Evolutionary conservation across 2,797 vertebrate species (phyloP).

Genomic region (Gobio occitaniae): DNA sequence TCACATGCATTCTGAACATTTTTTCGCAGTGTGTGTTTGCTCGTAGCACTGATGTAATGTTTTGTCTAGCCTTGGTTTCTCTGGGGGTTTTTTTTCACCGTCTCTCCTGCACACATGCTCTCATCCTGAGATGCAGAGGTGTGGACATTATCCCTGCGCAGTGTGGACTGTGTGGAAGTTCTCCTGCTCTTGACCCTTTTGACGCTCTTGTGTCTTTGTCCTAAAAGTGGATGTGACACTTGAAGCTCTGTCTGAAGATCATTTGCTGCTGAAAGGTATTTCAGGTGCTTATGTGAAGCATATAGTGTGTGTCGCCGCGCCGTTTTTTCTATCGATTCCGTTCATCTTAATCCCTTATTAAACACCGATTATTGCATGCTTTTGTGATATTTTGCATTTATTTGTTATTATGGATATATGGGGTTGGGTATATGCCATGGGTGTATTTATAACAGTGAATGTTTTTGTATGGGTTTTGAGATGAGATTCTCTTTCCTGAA

Average conservation of each 20-base stretch:
- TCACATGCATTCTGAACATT: constrained; percentile 11
- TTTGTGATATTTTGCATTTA: constrained; percentile 10
- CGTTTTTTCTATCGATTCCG: not conserved
- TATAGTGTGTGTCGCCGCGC: not conserved
- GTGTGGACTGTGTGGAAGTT: constrained; percentile 28
- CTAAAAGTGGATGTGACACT: constrained; percentile 30
- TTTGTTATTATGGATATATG: not conserved
- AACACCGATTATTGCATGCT: constrained; percentile 4
- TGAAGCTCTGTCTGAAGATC: constrained; percentile 40
- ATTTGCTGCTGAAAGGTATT: constrained; percentile 34
- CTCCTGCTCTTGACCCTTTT: constrained; percentile 28
- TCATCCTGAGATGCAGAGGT: constrained; percentile 33
- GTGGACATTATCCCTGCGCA: constrained; percentile 25
- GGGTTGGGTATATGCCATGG: not conserved
- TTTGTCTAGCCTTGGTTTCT: constrained; percentile 36
- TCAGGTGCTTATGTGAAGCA: constrained; percentile 21
- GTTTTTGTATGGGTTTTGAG: constrained; percentile 13
- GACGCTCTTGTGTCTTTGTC: constrained; percentile 24
- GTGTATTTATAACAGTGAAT: constrained; percentile 4
- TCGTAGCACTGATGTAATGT: constrained; percentile 41
- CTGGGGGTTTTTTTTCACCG: constrained; percentile 13
- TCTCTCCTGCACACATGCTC: constrained; percentile 19
- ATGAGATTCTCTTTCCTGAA: constrained; percentile 7
- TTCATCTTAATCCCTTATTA: not conserved
- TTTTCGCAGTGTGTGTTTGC: constrained; percentile 11